A percentile compares a stretch with the other conserved stretches of the same genome.
phyloP scores from a whole-genome alignment of 2,888 invertebrate genomes.

The Pristionchus entomophagus region DNA sequence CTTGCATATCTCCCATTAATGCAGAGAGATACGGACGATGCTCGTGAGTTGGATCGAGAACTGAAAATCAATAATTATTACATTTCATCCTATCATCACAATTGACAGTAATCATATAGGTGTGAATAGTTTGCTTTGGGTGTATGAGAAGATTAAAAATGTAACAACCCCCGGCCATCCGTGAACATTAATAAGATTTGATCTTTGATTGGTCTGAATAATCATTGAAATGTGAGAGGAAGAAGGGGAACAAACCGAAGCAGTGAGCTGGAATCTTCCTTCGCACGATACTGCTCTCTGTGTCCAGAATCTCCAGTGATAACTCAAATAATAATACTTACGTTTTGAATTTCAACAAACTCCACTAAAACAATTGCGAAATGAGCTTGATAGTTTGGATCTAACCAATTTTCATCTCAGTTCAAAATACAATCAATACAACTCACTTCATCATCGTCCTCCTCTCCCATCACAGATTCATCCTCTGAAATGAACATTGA shows the following conservation, averaged over 20 bases:
- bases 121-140: no score
- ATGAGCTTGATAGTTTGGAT: no score
- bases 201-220: not conserved
- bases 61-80: not conserved
- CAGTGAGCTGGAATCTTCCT: conserved; percentile 39
- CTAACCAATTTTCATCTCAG: not conserved
- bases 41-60: conserved; percentile 47
- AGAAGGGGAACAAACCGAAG: not conserved
- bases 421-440: no score
- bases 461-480: not conserved
- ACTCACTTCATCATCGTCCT: conserved; percentile 38
- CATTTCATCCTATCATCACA: not conserved
- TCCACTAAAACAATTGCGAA: not conserved
- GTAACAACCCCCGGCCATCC: no score
- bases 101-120: not conserved
- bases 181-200: not conserved
- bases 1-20: conserved; percentile 39
- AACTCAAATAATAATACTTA: conserved; percentile 24
- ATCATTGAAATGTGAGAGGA: not conserved
- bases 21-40: conserved; percentile 44
- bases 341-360: not conserved
- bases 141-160: not conserved
- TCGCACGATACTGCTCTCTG: conserved; percentile 29
- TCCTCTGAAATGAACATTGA: not conserved
- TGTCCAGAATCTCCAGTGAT: conserved; percentile 12